Evolutionary conservation across 1,140 invertebrate genomes (phyloP).

Genomic region (Cepaea nemoralis): DNA sequence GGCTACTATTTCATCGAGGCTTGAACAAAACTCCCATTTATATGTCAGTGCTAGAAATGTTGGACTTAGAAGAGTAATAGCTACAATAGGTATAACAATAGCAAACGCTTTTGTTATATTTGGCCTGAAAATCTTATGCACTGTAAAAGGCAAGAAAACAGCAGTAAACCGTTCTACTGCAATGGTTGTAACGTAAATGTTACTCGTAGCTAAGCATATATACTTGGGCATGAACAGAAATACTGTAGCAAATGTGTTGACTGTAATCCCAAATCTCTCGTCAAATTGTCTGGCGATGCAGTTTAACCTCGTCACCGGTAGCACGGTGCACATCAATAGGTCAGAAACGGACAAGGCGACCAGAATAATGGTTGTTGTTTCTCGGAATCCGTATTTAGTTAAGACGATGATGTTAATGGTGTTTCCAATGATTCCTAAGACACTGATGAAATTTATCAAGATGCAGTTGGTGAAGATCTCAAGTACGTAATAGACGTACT

Average conservation of each 20-base stretch:
- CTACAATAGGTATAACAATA: not conserved
- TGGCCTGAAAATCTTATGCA: not conserved
- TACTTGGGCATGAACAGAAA: not conserved
- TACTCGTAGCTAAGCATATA: not conserved
- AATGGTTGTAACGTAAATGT: not conserved
- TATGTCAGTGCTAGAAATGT: too few species aligned
- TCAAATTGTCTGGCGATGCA: not conserved
- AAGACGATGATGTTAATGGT: too few species aligned
- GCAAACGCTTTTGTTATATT: not conserved
- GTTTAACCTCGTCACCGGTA: too few species aligned
- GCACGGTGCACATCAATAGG: not conserved
- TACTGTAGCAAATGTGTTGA: not conserved
- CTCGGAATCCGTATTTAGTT: not conserved
- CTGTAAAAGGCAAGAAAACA: not conserved
- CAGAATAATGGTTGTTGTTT: not conserved
- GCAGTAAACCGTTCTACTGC: not conserved
- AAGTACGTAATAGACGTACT: too few species aligned
- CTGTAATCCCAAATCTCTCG: not conserved
- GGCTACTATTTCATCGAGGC: too few species aligned
- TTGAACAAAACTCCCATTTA: not conserved
- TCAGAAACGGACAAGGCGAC: not conserved
- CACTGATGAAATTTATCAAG: slow-evolving; percentile 2
- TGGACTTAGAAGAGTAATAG: not conserved
- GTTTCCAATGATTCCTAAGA: slow-evolving; percentile 11
- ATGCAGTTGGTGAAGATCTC: slow-evolving; percentile 8